Conservation (phyloP, 2,113 vertebrate genomes). For the Lutjanus erythropterus region DNA sequence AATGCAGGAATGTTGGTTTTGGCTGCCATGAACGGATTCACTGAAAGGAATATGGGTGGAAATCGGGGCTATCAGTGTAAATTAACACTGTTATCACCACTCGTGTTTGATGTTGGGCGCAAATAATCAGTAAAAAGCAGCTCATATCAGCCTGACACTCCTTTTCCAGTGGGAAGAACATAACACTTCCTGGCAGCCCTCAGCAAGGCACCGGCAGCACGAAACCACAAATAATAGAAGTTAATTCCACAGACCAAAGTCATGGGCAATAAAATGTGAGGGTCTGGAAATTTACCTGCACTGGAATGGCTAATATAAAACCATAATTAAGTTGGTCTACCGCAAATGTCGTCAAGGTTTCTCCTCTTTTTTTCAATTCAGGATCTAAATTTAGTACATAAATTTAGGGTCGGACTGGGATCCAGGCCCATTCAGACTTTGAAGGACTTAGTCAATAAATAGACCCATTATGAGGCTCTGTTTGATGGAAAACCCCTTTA, state of each 20-base stretch:
- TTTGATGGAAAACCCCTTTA: slow-evolving; percentile 9
- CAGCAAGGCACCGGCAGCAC: slow-evolving; percentile 26
- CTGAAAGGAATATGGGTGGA: slow-evolving; percentile 1
- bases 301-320: slow-evolving; percentile 41
- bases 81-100: slow-evolving; percentile 35
- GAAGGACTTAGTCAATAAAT: slow-evolving; percentile 16
- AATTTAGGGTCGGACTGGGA: slow-evolving; percentile 18
- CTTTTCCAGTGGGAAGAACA: slow-evolving; percentile 42
- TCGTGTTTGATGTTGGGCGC: slow-evolving; percentile 14
- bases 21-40: slow-evolving; percentile 10
- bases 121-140: slow-evolving; percentile 22
- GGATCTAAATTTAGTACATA: neutral
- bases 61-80: slow-evolving; percentile 9
- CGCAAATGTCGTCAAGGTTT: slow-evolving; percentile 22
- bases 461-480: neutral
- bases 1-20: slow-evolving; percentile 23
- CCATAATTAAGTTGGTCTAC: slow-evolving; percentile 33
- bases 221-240: slow-evolving; percentile 56
- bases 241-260: slow-evolving; percentile 55
- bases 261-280: slow-evolving; percentile 56
- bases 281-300: slow-evolving; percentile 62
- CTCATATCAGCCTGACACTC: slow-evolving; percentile 29
- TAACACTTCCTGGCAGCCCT: slow-evolving; percentile 48
- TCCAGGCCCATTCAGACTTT: neutral
- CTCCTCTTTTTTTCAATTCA: neutral